Conservation (phyloP, 2,797 vertebrate species). For the Falco naumanni region DNA sequence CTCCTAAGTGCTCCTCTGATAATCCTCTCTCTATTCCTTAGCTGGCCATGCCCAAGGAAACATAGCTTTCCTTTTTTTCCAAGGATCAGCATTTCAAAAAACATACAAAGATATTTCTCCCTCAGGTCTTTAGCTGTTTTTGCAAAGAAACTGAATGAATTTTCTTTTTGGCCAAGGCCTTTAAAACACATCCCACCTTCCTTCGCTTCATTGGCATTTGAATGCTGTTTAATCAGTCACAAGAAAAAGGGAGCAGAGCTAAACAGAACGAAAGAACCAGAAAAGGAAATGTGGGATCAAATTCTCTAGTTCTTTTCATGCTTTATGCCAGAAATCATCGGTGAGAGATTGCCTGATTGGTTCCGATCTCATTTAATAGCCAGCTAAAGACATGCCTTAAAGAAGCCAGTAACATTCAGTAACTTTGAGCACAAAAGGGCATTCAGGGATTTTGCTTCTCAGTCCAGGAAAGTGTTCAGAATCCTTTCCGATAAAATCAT, state of each 20-base stretch:
- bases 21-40: neutral
- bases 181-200: conserved; percentile 26
- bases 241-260: neutral
- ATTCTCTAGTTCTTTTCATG: conserved; percentile 57
- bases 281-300: conserved; percentile 38
- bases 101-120: neutral
- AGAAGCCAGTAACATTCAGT: conserved; percentile 41
- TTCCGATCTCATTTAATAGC: conserved; percentile 66
- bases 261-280: conserved; percentile 30
- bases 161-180: neutral
- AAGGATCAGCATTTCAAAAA: neutral
- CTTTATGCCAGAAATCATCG: conserved; percentile 35
- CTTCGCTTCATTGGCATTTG: neutral
- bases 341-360: conserved; percentile 51
- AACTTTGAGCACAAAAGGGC: conserved; percentile 61
- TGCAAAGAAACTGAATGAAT: neutral
- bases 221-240: conserved; percentile 15
- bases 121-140: neutral
- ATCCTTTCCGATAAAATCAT: conserved; percentile 61
- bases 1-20: neutral
- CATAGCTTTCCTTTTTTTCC: rapidly evolving
- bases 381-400: conserved; percentile 42
- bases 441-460: conserved; percentile 78
- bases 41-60: neutral
- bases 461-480: conserved; percentile 50